These are phyloP conservation scores for Erithacus rubecula DNA, from an alignment of 2,797 vertebrate species.

Conservation along the genomic window DNA sequence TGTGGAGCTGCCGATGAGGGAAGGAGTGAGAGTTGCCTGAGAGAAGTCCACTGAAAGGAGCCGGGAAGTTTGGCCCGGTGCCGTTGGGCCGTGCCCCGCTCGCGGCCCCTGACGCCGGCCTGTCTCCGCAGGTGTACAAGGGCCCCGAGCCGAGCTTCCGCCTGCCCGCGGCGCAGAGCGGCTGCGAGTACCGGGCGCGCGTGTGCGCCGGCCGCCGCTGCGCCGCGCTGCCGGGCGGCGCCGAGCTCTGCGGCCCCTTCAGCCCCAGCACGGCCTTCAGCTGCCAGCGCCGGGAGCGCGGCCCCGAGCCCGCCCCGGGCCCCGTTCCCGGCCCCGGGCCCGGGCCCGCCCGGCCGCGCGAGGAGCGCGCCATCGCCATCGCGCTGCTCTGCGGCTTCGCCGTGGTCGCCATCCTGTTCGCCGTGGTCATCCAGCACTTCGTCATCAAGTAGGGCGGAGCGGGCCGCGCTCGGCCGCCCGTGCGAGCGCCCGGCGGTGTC, in stretches of 20 bases:
- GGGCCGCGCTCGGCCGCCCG: conserved; percentile 17
- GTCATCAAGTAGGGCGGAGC: conserved; percentile 74
- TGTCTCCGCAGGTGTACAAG: conserved; percentile 76
- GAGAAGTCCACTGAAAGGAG: too few relatives aligned
- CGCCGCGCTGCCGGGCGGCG: conserved; percentile 65
- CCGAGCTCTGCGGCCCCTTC: conserved; percentile 76
- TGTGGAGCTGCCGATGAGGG: too few relatives aligned
- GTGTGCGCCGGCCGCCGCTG: conserved; percentile 77
- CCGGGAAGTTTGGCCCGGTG: too few relatives aligned
- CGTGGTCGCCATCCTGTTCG: conserved; percentile 75
- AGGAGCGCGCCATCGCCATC: conserved; percentile 74
- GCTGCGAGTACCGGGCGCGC: conserved; percentile 71
- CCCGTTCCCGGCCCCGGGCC: too few relatives aligned
- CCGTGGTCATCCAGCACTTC: conserved; percentile 79
- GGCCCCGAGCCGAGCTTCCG: conserved; percentile 76
- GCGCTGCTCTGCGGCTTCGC: conserved; percentile 77
- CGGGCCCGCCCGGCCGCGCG: conserved; percentile 61
- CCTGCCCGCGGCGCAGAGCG: conserved; percentile 69
- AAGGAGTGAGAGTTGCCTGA: too few relatives aligned
- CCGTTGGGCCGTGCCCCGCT: too few relatives aligned
- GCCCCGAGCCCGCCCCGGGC: too few relatives aligned
- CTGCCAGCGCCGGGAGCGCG: conserved; percentile 52
- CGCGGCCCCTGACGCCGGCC: neutral
- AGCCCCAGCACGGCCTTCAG: conserved; percentile 74
- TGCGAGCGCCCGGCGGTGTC: conserved; percentile 55